A percentile compares a stretch with the other conserved stretches of the same genome.
Evolutionary conservation across 2,888 invertebrate genomes (phyloP).

Genomic region (Phalangium opilio): DNA sequence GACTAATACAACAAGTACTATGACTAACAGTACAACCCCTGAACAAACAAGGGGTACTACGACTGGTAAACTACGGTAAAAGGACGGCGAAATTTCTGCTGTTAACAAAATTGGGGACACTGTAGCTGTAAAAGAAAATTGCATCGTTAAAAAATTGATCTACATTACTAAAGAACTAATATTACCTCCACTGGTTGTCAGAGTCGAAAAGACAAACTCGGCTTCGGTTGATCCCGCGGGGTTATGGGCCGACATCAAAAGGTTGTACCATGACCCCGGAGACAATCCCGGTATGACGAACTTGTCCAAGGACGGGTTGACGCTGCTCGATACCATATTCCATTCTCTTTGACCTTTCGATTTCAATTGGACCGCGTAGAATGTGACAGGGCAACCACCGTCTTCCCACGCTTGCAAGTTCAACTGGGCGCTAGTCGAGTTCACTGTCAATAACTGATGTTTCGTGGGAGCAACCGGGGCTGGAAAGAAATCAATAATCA

Average conservation of each 20-base stretch:
- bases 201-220: slow-evolving; percentile 85
- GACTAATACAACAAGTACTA: slow-evolving; percentile 13
- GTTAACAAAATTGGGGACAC: slow-evolving; percentile 12
- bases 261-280: slow-evolving; percentile 87
- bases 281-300: slow-evolving; percentile 66
- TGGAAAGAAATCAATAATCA: slow-evolving; percentile 18
- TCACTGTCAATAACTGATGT: slow-evolving; percentile 24
- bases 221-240: slow-evolving; percentile 90
- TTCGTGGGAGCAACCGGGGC: slow-evolving; percentile 25
- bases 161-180: too few species aligned
- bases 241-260: slow-evolving; percentile 64
- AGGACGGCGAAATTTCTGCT: slow-evolving; percentile 10
- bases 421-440: slow-evolving; percentile 28
- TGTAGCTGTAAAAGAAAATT: slow-evolving; percentile 7
- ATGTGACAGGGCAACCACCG: slow-evolving; percentile 30
- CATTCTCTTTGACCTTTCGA: slow-evolving; percentile 15
- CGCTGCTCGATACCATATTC: slow-evolving; percentile 14
- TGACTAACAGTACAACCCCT: slow-evolving; percentile 13
- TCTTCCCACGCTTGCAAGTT: slow-evolving; percentile 28
- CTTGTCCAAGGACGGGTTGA: slow-evolving; percentile 17
- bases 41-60: slow-evolving; percentile 15
- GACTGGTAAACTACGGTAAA: slow-evolving; percentile 14
- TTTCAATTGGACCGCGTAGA: slow-evolving; percentile 20
- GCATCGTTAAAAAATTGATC: too few species aligned
- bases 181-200: slow-evolving; percentile 81